Evolutionary conservation across 2,888 invertebrate genomes (phyloP).

Genomic region (Heliconius ethilla): DNA sequence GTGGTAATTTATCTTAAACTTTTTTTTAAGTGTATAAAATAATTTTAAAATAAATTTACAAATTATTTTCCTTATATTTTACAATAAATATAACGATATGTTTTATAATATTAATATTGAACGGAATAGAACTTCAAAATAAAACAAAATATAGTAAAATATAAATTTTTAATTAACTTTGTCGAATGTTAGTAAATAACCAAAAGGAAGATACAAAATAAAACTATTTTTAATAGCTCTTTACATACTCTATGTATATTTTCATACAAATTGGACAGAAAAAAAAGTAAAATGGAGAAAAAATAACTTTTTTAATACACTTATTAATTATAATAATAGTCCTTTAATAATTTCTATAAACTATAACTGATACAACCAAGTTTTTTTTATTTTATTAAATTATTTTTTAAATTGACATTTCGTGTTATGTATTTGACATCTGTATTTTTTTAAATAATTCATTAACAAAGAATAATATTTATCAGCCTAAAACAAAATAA

Average conservation of each 20-base stretch:
- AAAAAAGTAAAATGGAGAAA: background rate
- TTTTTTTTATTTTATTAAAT: background rate
- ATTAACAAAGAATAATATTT: background rate
- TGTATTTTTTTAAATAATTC: background rate
- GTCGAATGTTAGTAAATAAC: conserved; percentile 39
- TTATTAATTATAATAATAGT: background rate
- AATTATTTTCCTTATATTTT: no score
- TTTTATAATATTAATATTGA: no score
- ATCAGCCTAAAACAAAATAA: background rate
- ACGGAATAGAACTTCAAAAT: conserved; percentile 12
- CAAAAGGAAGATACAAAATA: conserved; percentile 27
- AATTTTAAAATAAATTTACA: no score
- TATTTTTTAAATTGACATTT: conserved; percentile 3
- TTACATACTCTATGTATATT: background rate
- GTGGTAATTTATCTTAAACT: no score
- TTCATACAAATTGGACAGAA: background rate
- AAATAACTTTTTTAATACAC: background rate
- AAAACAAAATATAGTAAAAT: conserved; percentile 48
- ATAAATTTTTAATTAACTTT: conserved; percentile 47
- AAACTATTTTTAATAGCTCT: conserved; percentile 20
- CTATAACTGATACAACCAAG: conserved; percentile 16
- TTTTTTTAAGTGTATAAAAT: no score
- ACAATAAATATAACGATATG: no score
- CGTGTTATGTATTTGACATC: background rate
- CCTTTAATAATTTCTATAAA: background rate